Percentiles rank a stretch among this genome's conserved stretches.
Evolutionary conservation across 2,888 invertebrate genomes (phyloP).

Genomic region (Acanthopleura granulata): DNA sequence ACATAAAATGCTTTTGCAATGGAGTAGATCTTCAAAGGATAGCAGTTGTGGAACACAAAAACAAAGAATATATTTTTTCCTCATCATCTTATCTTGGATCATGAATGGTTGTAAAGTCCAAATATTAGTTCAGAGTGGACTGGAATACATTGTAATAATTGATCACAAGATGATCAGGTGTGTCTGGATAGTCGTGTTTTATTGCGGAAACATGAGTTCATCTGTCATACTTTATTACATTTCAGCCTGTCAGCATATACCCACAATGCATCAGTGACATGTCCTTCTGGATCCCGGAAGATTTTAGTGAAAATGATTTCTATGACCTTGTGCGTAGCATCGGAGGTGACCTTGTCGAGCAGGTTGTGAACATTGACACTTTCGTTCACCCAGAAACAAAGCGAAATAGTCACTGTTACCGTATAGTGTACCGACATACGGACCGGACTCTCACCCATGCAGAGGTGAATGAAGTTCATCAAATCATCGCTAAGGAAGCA

Average conservation of each 20-base stretch:
- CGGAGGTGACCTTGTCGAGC: slow-evolving; percentile 94
- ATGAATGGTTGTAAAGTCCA: no score
- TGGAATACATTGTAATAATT: no score
- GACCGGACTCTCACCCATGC: slow-evolving; percentile 87
- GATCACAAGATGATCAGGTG: no score
- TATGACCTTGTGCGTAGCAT: slow-evolving; percentile 91
- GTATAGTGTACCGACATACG: slow-evolving; percentile 93
- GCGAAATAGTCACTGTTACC: slow-evolving; percentile 88
- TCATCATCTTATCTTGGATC: no score
- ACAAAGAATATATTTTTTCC: no score
- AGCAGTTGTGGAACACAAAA: no score
- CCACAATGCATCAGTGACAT: slow-evolving; percentile 93
- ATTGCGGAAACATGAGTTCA: no score
- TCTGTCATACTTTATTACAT: slow-evolving; percentile 30
- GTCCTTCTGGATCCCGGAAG: slow-evolving; percentile 93
- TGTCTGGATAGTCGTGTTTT: no score
- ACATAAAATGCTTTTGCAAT: no score
- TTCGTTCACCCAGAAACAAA: slow-evolving; percentile 88
- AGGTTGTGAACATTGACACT: slow-evolving; percentile 87
- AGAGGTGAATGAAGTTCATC: slow-evolving; percentile 89
- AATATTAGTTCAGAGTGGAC: no score
- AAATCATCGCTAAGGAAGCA: slow-evolving; percentile 78
- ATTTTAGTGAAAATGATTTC: slow-evolving; percentile 69
- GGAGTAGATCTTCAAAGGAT: no score
- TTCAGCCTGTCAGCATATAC: slow-evolving; percentile 82